Conservation (phyloP, 2,113 vertebrate species). For the Elaphurus davidianus region DNA sequence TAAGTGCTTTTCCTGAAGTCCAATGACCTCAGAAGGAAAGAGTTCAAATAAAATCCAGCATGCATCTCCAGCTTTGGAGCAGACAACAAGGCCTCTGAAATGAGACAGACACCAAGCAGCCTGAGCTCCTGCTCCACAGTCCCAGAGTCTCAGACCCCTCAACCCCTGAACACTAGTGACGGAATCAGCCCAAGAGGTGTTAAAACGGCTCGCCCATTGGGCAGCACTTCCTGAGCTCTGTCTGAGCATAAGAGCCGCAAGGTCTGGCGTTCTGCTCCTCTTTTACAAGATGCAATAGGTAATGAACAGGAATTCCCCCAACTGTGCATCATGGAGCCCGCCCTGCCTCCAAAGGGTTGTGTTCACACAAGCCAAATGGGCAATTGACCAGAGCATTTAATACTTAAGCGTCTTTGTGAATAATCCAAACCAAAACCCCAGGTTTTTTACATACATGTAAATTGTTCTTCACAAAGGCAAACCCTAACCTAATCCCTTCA, state of each 20-base stretch:
- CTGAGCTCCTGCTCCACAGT: neutral
- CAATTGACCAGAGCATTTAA: neutral
- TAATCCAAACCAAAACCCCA: neutral
- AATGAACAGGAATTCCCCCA: neutral
- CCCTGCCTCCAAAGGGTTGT: rapidly evolving
- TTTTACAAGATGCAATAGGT: neutral
- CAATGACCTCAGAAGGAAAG: neutral
- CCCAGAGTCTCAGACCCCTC: neutral
- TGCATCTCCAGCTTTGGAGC: neutral
- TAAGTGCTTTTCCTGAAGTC: neutral
- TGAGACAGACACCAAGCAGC: neutral
- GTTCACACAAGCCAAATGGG: neutral
- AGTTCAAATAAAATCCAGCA: neutral
- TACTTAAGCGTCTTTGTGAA: neutral
- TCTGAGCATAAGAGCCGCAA: neutral
- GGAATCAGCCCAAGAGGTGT: neutral
- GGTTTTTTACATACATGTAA: neutral
- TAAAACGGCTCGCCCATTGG: neutral
- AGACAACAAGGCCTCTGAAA: neutral
- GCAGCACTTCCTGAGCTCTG: neutral
- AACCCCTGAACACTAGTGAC: neutral
- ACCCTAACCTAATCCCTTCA: neutral
- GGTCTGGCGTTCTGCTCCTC: rapidly evolving
- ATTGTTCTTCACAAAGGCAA: neutral
- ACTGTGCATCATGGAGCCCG: rapidly evolving